phyloP scores from a whole-genome alignment of 2,113 vertebrate species.

The Cavia aperea region DNA sequence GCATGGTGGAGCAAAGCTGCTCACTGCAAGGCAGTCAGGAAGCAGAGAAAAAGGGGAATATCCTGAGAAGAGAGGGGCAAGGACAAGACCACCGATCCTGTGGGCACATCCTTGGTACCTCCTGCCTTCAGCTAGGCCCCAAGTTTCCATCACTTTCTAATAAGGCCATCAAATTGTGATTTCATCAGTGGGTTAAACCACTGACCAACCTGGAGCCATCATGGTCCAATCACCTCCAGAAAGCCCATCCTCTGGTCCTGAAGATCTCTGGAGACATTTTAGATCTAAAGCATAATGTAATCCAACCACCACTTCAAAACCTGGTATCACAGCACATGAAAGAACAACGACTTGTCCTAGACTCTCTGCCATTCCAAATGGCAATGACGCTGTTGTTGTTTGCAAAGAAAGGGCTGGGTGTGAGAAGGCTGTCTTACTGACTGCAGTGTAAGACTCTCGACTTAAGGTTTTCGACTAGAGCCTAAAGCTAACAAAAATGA shows the following conservation, averaged over 20 bases:
- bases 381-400: too few relatives aligned
- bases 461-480: background rate
- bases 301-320: background rate
- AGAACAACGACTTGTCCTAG: background rate
- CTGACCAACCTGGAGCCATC: background rate
- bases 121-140: background rate
- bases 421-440: background rate
- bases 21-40: background rate
- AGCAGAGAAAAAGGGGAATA: background rate
- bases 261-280: background rate
- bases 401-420: rapidly evolving
- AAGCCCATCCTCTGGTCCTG: background rate
- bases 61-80: background rate
- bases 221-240: background rate
- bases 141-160: background rate
- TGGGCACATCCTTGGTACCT: background rate
- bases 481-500: background rate
- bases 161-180: background rate
- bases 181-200: background rate
- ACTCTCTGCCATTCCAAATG: rapidly evolving
- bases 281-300: background rate
- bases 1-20: background rate
- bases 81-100: background rate
- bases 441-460: background rate
- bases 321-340: rapidly evolving